These are phyloP conservation scores for Sepiola atlantica DNA, from an alignment of 2,888 invertebrate species.

Conservation along the genomic window DNA sequence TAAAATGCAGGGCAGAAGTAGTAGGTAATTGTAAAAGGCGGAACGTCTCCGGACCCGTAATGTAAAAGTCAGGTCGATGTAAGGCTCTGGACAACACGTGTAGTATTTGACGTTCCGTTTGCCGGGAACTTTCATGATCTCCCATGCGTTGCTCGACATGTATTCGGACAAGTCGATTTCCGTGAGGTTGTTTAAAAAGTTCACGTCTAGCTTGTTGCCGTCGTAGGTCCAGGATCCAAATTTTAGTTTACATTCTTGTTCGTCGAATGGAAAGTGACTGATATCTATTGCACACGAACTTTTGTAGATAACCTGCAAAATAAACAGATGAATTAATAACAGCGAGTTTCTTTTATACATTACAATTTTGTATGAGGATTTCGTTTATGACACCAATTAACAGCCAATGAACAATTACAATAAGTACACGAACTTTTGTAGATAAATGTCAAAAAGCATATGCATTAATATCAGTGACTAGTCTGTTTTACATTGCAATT, in stretches of 20 bases:
- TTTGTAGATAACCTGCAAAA: constrained; percentile 70
- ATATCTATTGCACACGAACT: constrained; percentile 74
- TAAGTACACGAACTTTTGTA: no score
- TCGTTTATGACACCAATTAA: no score
- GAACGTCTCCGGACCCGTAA: constrained; percentile 67
- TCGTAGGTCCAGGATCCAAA: constrained; percentile 75
- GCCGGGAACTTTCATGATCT: constrained; percentile 68
- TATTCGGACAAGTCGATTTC: constrained; percentile 68
- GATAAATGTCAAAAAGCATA: no score
- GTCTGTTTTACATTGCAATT: no score
- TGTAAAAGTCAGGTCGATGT: constrained; percentile 71
- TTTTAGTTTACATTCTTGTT: constrained; percentile 73
- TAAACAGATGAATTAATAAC: background rate
- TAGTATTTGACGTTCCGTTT: constrained; percentile 64
- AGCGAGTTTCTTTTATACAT: background rate
- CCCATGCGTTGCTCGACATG: constrained; percentile 74
- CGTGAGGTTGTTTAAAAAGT: constrained; percentile 56
- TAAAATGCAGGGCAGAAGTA: constrained; percentile 75
- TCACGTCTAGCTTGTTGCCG: constrained; percentile 68
- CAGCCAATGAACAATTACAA: no score
- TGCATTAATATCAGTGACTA: no score
- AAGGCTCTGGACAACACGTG: constrained; percentile 71
- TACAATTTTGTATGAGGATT: no score
- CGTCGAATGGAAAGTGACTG: constrained; percentile 74
- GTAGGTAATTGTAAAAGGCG: constrained; percentile 74